Evolutionary conservation across 1,140 invertebrate genomes (phyloP).

Genomic region (Hetaerina americana): DNA sequence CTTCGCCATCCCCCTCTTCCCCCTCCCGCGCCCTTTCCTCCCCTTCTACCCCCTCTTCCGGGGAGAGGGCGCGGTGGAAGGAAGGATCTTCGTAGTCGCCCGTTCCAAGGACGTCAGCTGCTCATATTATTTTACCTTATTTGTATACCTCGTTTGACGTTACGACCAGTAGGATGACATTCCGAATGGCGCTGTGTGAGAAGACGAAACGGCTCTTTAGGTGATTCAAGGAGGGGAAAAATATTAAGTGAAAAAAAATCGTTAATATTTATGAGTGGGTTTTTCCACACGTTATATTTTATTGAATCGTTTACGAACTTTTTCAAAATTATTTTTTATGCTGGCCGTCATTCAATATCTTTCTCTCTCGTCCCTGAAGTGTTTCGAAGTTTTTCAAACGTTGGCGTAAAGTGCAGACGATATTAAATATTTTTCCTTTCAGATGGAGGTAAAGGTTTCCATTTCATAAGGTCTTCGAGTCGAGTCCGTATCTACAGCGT

Average conservation of each 20-base stretch:
- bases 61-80: too few relatives aligned
- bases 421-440: background rate
- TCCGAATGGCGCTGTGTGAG: background rate
- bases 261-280: background rate
- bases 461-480: background rate
- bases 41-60: too few relatives aligned
- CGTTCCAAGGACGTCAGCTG: background rate
- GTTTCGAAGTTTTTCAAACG: background rate
- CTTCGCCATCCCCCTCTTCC: too few relatives aligned
- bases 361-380: background rate
- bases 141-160: background rate
- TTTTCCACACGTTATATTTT: background rate
- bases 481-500: background rate
- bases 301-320: background rate
- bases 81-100: too few relatives aligned
- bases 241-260: slow-evolving; percentile 1
- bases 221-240: background rate
- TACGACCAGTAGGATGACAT: background rate
- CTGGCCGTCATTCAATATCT: background rate
- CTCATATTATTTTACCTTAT: slow-evolving; percentile 1
- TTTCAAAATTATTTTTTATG: background rate
- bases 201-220: background rate
- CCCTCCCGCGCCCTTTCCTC: too few relatives aligned
- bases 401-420: background rate
- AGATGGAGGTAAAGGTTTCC: background rate